Evolutionary conservation across 2,888 invertebrate species (phyloP).

Genomic region (Chrysodeixis includens): DNA sequence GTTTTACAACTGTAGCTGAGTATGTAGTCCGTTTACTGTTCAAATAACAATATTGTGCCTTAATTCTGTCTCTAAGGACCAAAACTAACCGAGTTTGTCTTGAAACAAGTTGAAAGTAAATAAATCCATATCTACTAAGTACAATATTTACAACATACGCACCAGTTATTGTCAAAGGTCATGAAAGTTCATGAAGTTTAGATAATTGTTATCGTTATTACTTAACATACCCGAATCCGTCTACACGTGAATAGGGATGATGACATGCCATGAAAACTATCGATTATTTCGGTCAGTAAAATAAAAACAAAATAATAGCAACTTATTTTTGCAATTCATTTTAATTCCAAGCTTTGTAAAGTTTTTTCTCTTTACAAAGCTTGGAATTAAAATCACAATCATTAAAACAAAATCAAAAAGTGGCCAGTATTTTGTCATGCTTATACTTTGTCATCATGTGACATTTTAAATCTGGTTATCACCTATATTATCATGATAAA

Average conservation of each 20-base stretch:
- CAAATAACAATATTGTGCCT: neutral
- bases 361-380: too few relatives aligned
- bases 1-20: neutral
- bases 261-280: neutral
- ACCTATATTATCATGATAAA: too few relatives aligned
- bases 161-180: slow-evolving; percentile 22
- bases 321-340: too few relatives aligned
- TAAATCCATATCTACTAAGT: neutral
- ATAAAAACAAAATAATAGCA: neutral
- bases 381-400: too few relatives aligned
- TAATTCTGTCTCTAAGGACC: neutral
- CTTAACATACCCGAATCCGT: slow-evolving; percentile 17
- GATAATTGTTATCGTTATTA: slow-evolving; percentile 32
- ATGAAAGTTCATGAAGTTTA: slow-evolving; percentile 25
- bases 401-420: too few relatives aligned
- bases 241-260: neutral
- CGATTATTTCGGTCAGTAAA: neutral
- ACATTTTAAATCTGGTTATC: too few relatives aligned
- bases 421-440: too few relatives aligned
- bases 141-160: slow-evolving; percentile 34
- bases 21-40: neutral
- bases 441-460: too few relatives aligned
- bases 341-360: too few relatives aligned
- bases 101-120: neutral
- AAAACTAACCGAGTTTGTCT: neutral